phyloP scores from a whole-genome alignment of 2,797 vertebrate species.

The Uromys caudimaculatus region DNA sequence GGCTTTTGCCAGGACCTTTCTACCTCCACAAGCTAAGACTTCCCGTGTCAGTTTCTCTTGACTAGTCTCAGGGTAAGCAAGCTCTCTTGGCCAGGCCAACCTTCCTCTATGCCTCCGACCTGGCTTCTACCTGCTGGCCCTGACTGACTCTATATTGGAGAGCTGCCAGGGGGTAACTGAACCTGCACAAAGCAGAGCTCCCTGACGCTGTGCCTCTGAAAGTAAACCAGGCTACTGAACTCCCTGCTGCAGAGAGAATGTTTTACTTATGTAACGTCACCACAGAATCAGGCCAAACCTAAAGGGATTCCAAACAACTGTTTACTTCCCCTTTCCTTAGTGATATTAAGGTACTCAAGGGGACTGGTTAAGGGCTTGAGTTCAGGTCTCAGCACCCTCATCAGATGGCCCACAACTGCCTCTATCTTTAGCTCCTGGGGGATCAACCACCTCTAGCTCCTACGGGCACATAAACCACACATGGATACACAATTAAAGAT shows the following conservation, averaged over 20 bases:
- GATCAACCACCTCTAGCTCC: not conserved
- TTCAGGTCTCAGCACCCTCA: not conserved
- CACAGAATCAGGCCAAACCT: not conserved
- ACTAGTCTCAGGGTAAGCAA: constrained; percentile 20
- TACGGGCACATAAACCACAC: not conserved
- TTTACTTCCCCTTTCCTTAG: not conserved
- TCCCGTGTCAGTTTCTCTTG: not conserved
- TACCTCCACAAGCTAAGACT: not conserved
- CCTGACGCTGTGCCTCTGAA: not conserved
- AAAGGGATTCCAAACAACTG: not conserved
- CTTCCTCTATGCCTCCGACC: not conserved
- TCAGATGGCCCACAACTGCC: not conserved
- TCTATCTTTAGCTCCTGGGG: not conserved
- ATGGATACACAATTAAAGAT: not conserved
- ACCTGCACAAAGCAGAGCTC: not conserved
- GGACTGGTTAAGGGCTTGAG: not conserved
- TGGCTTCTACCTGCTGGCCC: not conserved
- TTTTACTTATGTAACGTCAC: not conserved
- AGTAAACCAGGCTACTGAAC: not conserved
- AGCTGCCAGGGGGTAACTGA: not conserved
- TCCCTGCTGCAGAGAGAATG: not conserved
- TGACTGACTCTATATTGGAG: not conserved
- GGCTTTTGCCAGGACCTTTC: not conserved
- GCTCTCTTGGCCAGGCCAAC: not conserved
- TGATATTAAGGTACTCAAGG: not conserved